Conservation (phyloP, 2,888 invertebrate genomes). For the Arge pagana region DNA sequence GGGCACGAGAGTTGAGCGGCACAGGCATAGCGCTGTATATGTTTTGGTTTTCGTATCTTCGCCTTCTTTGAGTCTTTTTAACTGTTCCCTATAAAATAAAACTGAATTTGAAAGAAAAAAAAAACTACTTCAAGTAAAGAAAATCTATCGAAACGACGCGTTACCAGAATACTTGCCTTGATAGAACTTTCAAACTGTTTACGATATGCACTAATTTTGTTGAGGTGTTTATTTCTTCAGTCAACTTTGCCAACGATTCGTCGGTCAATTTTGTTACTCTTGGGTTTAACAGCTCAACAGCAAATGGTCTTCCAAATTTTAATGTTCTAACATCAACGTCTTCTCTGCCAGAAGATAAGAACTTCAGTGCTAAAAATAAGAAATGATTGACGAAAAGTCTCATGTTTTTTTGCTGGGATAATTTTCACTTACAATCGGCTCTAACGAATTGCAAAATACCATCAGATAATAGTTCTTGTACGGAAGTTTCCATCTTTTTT, state of each 20-base stretch:
- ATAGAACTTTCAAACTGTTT: constrained; percentile 68
- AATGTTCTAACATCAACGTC: constrained; percentile 96
- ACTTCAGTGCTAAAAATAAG: constrained; percentile 75
- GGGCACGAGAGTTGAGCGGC: constrained; percentile 57
- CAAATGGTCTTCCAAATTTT: constrained; percentile 91
- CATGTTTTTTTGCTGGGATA: too few relatives aligned
- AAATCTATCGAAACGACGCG: background rate
- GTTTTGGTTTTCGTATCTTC: constrained; percentile 87
- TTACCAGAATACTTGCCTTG: constrained; percentile 56
- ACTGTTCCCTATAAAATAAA: constrained; percentile 64
- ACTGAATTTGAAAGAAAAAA: constrained; percentile 1
- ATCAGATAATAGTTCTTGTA: constrained; percentile 85
- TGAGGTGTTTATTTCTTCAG: constrained; percentile 65
- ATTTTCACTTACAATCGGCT: constrained; percentile 58
- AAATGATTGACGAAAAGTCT: background rate
- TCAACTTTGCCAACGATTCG: constrained; percentile 62
- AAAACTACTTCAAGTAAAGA: background rate
- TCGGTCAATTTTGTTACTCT: constrained; percentile 61
- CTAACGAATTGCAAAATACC: constrained; percentile 66
- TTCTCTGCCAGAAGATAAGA: constrained; percentile 92
- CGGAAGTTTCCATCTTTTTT: constrained; percentile 81
- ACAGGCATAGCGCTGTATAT: constrained; percentile 81
- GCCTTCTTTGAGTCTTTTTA: constrained; percentile 77
- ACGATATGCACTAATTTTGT: constrained; percentile 63
- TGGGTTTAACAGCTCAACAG: constrained; percentile 80